These are phyloP conservation scores for Sepiola atlantica DNA, from an alignment of 2,888 invertebrate genomes.

Conservation along the genomic window DNA sequence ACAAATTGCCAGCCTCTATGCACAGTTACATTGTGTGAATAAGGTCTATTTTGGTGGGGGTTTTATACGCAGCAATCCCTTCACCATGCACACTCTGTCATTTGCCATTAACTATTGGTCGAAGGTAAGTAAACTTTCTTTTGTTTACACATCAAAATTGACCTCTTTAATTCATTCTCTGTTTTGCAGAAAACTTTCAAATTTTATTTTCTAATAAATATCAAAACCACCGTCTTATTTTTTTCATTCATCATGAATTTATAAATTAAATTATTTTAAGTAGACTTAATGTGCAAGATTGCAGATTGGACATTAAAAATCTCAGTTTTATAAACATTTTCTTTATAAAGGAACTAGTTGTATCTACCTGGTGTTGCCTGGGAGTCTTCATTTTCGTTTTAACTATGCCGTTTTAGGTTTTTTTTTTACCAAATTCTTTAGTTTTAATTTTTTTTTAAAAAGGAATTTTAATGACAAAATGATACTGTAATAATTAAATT, in stretches of 20 bases:
- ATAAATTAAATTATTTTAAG: too few species aligned
- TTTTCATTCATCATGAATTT: too few species aligned
- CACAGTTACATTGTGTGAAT: conserved; percentile 80
- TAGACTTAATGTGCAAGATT: too few species aligned
- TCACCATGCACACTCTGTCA: conserved; percentile 82
- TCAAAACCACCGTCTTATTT: background rate
- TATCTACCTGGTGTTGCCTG: too few species aligned
- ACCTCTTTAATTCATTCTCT: too few species aligned
- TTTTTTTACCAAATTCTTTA: too few species aligned
- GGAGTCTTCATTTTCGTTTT: too few species aligned
- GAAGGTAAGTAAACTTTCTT: conserved; percentile 72
- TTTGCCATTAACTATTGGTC: conserved; percentile 83
- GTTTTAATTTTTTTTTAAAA: too few species aligned
- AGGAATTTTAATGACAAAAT: too few species aligned
- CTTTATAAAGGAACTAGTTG: background rate
- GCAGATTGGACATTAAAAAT: background rate
- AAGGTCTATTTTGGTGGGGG: conserved; percentile 83
- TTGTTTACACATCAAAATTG: background rate
- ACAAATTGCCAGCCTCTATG: conserved; percentile 82
- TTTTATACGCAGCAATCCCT: conserved; percentile 82
- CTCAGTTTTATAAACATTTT: background rate
- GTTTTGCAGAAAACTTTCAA: background rate
- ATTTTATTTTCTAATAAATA: background rate
- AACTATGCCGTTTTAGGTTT: too few species aligned
- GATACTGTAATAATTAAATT: too few species aligned